Base-by-base conservation (phyloP, 2,113 vertebrate species). In the Myocastor coypus region DNA sequence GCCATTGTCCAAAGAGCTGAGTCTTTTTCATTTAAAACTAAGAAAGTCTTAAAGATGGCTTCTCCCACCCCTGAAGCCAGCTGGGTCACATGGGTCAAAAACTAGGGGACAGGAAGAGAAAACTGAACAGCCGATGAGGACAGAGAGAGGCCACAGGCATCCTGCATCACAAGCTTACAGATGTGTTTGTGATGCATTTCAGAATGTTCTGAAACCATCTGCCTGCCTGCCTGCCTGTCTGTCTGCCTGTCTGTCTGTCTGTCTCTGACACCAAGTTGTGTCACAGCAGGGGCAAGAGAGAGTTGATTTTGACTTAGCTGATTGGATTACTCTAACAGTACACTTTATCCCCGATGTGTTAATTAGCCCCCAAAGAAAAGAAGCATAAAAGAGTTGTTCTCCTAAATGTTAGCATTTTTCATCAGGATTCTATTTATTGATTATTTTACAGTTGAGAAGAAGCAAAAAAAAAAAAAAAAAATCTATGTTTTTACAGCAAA, bases 381-480 rank as follows among this genome's bases (percentile, higher is more conserved):
- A 96, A 87, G 87, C 68, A 37, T 96, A 95, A 91, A 97, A 94
- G 57, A 88, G 77, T 97, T 96, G 96, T 97, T 97, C 90, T 96
- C 85, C 91, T 97, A 98, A 97, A 97, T 80, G 95, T 86, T 81
- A 40, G 83, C 78, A 94, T 97, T 97, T 97, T 97, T 97, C 96
- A 97, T 97, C 91, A 97, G 89, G 91, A 97, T 97, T 95, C 96
- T 98, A 91, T 95, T 93, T 97, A 97, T 98, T 34, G 97, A 97
- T 98, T 97, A 96, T 97, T 97, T 97, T 97, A 96, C 89, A 96
- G 93, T 94, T 55, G 88, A 93, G 96, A 97, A 81, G 80, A 52
- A 97, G 24, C 80, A 97, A 92, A 93, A 94, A 80, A 94, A 93
- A 93, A 97, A 93, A 94, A 82, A 94, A 93, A 94, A 92, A 94